phyloP scores from a whole-genome alignment of 2,888 invertebrate species.

The Dasypolia templi region DNA sequence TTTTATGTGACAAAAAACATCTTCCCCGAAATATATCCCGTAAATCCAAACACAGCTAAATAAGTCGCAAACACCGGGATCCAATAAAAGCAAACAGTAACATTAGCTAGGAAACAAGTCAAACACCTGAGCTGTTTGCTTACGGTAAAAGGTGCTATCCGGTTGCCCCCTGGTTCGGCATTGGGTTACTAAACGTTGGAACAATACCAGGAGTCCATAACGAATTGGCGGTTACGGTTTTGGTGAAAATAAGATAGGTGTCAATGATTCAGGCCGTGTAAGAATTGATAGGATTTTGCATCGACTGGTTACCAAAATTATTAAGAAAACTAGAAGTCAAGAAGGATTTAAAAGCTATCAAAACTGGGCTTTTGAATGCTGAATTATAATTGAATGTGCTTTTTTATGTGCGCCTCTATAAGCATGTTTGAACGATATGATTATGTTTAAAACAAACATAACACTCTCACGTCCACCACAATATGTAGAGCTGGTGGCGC shows the following conservation, averaged over 20 bases:
- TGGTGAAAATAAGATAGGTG: slow-evolving; percentile 9
- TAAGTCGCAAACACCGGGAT: slow-evolving; percentile 58
- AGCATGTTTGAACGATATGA: too few species aligned
- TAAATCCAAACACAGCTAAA: slow-evolving; percentile 46
- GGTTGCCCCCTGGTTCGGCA: slow-evolving; percentile 62
- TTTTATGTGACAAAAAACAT: slow-evolving; percentile 20
- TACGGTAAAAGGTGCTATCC: slow-evolving; percentile 77
- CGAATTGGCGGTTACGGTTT: slow-evolving; percentile 18
- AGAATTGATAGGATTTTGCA: not conserved
- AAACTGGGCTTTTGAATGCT: not conserved
- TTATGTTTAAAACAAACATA: too few species aligned
- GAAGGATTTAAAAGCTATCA: not conserved
- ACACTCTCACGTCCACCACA: too few species aligned
- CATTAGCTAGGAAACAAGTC: slow-evolving; percentile 61
- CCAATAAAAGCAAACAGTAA: slow-evolving; percentile 61
- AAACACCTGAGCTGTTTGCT: slow-evolving; percentile 78
- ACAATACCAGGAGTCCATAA: slow-evolving; percentile 58
- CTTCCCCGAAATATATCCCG: slow-evolving; percentile 15
- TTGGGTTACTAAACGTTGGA: slow-evolving; percentile 66
- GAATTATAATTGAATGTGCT: not conserved
- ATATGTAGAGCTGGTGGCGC: too few species aligned
- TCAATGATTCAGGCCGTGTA: not conserved
- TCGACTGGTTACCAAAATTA: not conserved
- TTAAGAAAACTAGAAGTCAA: not conserved
- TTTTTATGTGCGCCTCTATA: too few species aligned